phyloP scores from a whole-genome alignment of 1,140 invertebrate genomes.

The Drosophila dunni region DNA sequence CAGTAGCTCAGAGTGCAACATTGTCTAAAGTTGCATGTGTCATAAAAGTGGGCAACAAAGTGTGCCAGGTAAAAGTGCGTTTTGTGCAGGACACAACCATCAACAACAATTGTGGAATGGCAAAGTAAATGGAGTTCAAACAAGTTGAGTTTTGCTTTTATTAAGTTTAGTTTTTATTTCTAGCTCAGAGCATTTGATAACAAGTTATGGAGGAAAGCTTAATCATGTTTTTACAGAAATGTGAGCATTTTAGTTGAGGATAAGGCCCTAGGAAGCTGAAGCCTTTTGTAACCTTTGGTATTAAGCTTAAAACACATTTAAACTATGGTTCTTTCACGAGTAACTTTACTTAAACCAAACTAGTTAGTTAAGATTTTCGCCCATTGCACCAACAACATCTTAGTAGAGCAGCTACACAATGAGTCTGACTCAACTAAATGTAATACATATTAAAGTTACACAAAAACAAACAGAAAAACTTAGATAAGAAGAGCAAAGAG shows the following conservation, averaged over 20 bases:
- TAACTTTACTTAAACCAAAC: neutral
- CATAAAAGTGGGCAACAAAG: slow-evolving; percentile 81
- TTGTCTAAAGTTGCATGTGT: slow-evolving; percentile 68
- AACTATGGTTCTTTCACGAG: neutral
- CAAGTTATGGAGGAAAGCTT: neutral
- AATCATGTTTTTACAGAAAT: no score
- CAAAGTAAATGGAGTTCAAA: neutral
- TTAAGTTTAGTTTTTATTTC: neutral
- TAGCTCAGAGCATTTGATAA: neutral
- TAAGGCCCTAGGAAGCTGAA: no score
- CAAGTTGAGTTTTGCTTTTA: neutral
- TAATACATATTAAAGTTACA: slow-evolving; percentile 30
- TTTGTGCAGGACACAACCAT: slow-evolving; percentile 6
- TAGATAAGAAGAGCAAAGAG: neutral
- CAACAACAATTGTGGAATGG: neutral
- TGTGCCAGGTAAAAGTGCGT: slow-evolving; percentile 34
- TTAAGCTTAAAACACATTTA: neutral
- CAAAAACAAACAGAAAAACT: slow-evolving; percentile 23
- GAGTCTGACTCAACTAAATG: slow-evolving; percentile 23
- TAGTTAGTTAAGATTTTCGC: neutral
- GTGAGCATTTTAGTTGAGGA: no score
- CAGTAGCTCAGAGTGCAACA: slow-evolving; percentile 50
- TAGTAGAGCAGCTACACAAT: slow-evolving; percentile 27
- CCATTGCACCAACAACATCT: slow-evolving; percentile 10
- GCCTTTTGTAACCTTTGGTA: no score